These are phyloP conservation scores for Astyanax mexicanus DNA, from an alignment of 2,797 vertebrate species.

Conservation along the genomic window DNA sequence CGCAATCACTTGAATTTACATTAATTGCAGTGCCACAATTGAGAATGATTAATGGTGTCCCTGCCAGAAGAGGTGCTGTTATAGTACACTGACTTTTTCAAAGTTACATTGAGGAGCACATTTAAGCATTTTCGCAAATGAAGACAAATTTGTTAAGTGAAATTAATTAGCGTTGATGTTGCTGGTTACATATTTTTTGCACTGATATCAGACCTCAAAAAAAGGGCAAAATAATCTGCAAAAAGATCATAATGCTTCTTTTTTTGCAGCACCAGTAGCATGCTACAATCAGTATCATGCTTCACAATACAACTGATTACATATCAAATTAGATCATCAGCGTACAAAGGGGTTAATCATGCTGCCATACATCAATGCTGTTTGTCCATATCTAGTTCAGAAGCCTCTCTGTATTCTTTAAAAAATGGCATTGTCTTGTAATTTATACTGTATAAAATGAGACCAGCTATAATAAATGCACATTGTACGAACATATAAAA, in stretches of 20 bases:
- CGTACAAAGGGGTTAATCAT: not conserved
- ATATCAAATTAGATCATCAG: not conserved
- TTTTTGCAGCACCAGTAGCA: no score
- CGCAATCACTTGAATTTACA: constrained; percentile 1
- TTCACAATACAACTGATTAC: not conserved
- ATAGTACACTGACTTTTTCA: not conserved
- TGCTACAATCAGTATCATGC: no score
- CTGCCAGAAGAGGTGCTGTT: not conserved
- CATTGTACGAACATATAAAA: no score
- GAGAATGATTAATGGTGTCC: constrained; percentile 12
- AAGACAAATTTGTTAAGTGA: not conserved
- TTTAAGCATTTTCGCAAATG: not conserved
- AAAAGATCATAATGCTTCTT: not conserved
- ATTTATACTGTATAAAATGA: no score
- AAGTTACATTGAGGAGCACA: not conserved
- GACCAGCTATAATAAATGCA: no score
- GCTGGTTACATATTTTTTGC: not conserved
- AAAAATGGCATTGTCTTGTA: no score
- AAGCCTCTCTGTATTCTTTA: no score
- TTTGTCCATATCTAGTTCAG: not conserved
- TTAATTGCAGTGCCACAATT: constrained; percentile 6
- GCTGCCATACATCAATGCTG: not conserved
- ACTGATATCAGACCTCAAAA: no score
- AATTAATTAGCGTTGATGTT: constrained; percentile 15
- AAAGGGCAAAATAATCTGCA: no score